Evolutionary conservation across 2,888 invertebrate species (phyloP).

Genomic region (Sinodicranocentrus sp.): DNA sequence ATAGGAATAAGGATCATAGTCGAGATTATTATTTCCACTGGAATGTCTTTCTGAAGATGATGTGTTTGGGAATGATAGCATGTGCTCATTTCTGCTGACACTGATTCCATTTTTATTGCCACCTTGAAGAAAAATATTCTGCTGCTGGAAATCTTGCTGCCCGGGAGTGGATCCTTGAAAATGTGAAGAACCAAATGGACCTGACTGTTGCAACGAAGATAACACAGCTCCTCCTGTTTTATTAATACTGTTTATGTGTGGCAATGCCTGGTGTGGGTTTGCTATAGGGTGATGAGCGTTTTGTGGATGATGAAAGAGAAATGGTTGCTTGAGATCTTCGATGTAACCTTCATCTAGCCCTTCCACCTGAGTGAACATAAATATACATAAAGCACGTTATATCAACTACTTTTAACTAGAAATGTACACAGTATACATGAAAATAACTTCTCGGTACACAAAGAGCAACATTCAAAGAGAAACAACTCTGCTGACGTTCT

Average conservation of each 20-base stretch:
- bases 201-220: conserved; percentile 25
- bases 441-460: background rate
- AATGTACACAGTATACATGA: no score
- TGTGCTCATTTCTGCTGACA: conserved; percentile 17
- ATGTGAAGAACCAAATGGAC: conserved; percentile 18
- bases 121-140: background rate
- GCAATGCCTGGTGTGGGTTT: conserved; percentile 2
- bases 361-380: conserved; percentile 66
- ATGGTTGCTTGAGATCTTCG: conserved; percentile 74
- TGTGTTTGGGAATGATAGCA: conserved; percentile 11
- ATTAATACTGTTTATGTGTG: conserved; percentile 48
- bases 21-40: conserved; percentile 15
- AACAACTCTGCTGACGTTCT: background rate
- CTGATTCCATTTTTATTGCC: background rate
- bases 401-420: background rate
- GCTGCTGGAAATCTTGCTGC: background rate
- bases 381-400: conserved; percentile 29
- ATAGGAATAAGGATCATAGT: conserved; percentile 75
- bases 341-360: conserved; percentile 76
- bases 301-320: conserved; percentile 50
- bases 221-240: conserved; percentile 23
- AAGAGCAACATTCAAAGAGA: background rate
- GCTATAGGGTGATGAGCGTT: conserved; percentile 17
- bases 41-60: background rate
- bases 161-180: background rate